Base-by-base conservation (phyloP, 37 sponge, comb jelly and placozoan species). In the Lycopodina hypogea region DNA sequence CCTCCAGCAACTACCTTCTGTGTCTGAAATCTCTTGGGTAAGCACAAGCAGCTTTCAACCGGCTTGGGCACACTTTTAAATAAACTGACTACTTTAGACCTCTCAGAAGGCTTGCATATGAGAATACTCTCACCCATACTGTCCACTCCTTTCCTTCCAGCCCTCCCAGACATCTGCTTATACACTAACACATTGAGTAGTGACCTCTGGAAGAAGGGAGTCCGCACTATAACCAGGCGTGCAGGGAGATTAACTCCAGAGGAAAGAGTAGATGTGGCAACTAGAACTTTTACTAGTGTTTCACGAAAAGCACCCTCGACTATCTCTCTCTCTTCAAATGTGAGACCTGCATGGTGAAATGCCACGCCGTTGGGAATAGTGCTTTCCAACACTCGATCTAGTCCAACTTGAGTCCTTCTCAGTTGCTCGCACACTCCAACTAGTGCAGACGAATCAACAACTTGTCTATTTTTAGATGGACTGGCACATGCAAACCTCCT, bases 311-410 rank as follows among this genome's bases (percentile, higher is more conserved):
- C 99, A 26, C 81, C 86, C 71, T 99, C 99, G 14, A 99, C 59
- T 51, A 99, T 88, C 70, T 91, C 96, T 78, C 99, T 83, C 83
- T 99, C 99, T n/a, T 99, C 94, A 42, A 91, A 61, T 1, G 99
- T 99, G 45, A 99, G 91, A 19, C 99, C 99, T 18, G 99, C 99
- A 78, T 99, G 99, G 50, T 99, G 99, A 82, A 96, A 99, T 2
- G 90, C 99, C 2, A 99, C 85, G 1, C 94, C 88, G 62, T 71
- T 9, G 9, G 94, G 84, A 26, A 99, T 50, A 0, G 86, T 87
- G 2, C 45, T 42, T 69, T 66, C 90, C 39, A 99, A 71, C 22
- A 83, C 81, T 19, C 85, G 89, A 81, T 99, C 99, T n/a, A 96
- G 48, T 28, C 92, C 94, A 12, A 90, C 92, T 41, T 84, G 87